Base-by-base conservation (phyloP, 2,888 invertebrate species). In the Corythucha ciliata region DNA sequence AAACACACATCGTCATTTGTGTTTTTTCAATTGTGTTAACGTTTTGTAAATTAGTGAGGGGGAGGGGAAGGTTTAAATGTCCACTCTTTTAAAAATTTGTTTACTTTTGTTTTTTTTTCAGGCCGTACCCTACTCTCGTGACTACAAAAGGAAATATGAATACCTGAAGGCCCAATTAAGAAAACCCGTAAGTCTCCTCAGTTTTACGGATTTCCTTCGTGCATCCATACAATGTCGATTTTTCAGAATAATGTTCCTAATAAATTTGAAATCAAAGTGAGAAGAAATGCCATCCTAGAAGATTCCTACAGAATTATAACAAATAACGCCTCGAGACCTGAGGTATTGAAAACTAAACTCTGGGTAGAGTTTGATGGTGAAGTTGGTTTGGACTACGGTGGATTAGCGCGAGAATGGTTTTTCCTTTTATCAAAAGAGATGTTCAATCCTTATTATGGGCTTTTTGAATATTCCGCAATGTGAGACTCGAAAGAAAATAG, bases 341-440 rank as follows among this genome's bases (percentile, higher is more conserved):
- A 96, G 67, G 75, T 93, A 66, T 76, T 98, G 60, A 94, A 94
- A 73, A 92, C 96, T 48, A 97, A 97, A 72, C 73, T 98, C 49
- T 98, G 97, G 97, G 86, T 98, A 48, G 96, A 97, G 72, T 98
- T 98, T 71, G 94, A 96, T 68, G 90, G 92, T 3, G 98, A 98
- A 72, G 87, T 91, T 34, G 96, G 96, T 14, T 69, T 82, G 72
- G 97, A 97, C 72, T 97, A 97, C 70, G 96, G 96, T 50, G 96
- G 96, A 14, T 76, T 96, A 47, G 90, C 94, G 1, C 77, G 97
- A 55, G 97, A 98, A 72, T 97, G 96, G 94, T 98, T 98, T 75
- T 98, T 94, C 75, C 77, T 97, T 22, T 74, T 98, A 10, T 97
- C 96, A 1, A 94, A 94, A 70, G 97, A 98, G 75, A 96, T 98